phyloP scores from a whole-genome alignment of 2,888 invertebrate species.

The Nomada fabriciana region DNA sequence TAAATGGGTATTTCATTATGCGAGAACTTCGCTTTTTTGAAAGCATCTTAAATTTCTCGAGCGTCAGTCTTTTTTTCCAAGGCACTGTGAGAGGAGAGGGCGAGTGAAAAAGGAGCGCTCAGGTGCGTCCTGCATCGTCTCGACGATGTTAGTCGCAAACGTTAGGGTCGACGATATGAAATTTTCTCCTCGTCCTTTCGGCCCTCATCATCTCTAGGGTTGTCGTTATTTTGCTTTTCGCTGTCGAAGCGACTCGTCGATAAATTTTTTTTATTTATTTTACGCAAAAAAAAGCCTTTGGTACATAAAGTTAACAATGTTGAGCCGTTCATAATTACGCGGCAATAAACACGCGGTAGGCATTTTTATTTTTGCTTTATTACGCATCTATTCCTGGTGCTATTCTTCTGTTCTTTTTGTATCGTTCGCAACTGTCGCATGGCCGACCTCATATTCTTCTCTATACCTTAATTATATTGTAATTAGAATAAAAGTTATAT shows the following conservation, averaged over 20 bases:
- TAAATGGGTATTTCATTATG: slow-evolving; percentile 67
- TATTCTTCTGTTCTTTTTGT: too few species aligned
- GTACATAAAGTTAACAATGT: too few species aligned
- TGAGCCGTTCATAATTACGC: too few species aligned
- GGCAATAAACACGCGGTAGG: too few species aligned
- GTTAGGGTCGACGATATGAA: slow-evolving; percentile 71
- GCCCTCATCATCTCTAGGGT: slow-evolving; percentile 52
- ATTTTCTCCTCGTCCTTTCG: slow-evolving; percentile 59
- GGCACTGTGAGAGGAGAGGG: slow-evolving; percentile 53
- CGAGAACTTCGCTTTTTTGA: slow-evolving; percentile 63
- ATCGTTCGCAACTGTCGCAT: too few species aligned
- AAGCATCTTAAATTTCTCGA: slow-evolving; percentile 74
- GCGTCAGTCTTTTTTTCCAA: slow-evolving; percentile 65
- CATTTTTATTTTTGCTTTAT: too few species aligned
- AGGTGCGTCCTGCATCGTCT: slow-evolving; percentile 68
- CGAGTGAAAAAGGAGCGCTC: slow-evolving; percentile 60
- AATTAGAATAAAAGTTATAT: too few species aligned
- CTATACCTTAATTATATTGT: too few species aligned
- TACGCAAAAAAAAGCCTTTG: too few species aligned
- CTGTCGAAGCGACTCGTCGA: slow-evolving; percentile 37
- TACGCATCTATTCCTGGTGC: too few species aligned
- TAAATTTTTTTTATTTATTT: slow-evolving; percentile 11
- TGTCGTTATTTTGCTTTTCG: slow-evolving; percentile 26
- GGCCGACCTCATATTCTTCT: too few species aligned
- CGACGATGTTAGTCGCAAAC: slow-evolving; percentile 62